Base-by-base conservation (phyloP, 2,797 vertebrate genomes). In the Tadarida brasiliensis region DNA sequence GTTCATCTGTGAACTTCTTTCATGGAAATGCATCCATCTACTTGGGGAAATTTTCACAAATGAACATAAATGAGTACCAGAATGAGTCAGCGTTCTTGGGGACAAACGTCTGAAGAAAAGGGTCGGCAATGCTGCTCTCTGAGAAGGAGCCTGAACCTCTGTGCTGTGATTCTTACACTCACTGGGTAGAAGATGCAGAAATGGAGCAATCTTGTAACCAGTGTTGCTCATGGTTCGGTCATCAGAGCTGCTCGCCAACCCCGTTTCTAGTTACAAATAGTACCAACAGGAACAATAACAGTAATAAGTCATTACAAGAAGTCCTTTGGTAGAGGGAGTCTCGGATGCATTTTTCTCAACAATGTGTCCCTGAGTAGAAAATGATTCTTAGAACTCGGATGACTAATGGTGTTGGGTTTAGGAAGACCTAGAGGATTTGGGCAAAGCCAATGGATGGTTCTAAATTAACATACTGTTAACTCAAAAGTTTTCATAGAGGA, bases 61-160 rank as follows among this genome's bases (percentile, higher is more conserved):
- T 28, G 19, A n/a, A 7, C 14, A 1, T 0, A 11, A 7, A 4
- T 5, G n/a, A 5, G 19, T 22, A 11, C 57, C 30, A 3, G 44
- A 71, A 22, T 3, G 63, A 35, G 11, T 33, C 22, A 5, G 1
- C 49, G 9, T 51, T 84, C 2, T 63, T 35, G 54, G 10, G n/a
- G 11, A 67, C 8, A 39, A 22, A 35, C 6, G n/a, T 8, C 0
- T 2, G n/a, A 24, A 65, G 56, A 16, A 22, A 24, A 74, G 47
- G 8, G 6, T 22, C 15, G 9, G 19, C 14, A 6, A 1, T 4
- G 2, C 10, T 17, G 19, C 11, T 78, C 17, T 0, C 12, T 5
- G 67, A 51, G 33, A 24, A 20, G 2, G 24, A 6, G 5, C 35
- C 17, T 39, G 30, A 20, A 5, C 51, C 51, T 26, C 2, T 35